Conservation (phyloP, 2,797 vertebrate genomes). For the Graptemys geographica region DNA sequence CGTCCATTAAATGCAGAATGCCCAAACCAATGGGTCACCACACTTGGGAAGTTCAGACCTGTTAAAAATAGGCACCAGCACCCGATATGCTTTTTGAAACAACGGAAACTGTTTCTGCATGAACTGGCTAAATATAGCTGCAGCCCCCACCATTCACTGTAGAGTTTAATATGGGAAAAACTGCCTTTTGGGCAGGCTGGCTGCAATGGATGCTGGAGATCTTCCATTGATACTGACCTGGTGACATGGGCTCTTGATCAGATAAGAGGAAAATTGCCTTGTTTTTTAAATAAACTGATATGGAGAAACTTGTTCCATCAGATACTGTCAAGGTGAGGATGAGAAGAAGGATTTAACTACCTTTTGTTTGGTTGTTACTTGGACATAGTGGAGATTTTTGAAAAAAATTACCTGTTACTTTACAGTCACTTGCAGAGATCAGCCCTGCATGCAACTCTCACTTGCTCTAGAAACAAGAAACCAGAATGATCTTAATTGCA, state of each 20-base stretch:
- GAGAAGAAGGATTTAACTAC: not conserved
- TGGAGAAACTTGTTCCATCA: not conserved
- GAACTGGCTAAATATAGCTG: conserved; percentile 27
- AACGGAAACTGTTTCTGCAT: conserved; percentile 15
- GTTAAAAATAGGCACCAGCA: conserved; percentile 59
- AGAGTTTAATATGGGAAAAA: conserved; percentile 25
- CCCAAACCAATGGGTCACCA: conserved; percentile 35
- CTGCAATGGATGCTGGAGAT: not conserved
- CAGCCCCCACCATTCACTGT: not conserved
- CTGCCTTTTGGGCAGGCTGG: conserved; percentile 46
- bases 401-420: conserved; percentile 5
- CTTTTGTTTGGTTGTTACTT: conserved; percentile 4
- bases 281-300: not conserved
- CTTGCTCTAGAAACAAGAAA: conserved; percentile 1
- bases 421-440: not conserved
- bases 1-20: conserved; percentile 54
- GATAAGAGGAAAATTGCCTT: not conserved
- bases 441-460: not conserved
- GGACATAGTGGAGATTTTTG: conserved; percentile 9
- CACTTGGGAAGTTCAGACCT: conserved; percentile 60
- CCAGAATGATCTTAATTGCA: not conserved
- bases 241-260: not conserved
- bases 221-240: not conserved
- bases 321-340: not conserved
- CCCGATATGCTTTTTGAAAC: conserved; percentile 66